Conservation (phyloP, 2,797 vertebrate species). For the Sebastes steindachneri region DNA sequence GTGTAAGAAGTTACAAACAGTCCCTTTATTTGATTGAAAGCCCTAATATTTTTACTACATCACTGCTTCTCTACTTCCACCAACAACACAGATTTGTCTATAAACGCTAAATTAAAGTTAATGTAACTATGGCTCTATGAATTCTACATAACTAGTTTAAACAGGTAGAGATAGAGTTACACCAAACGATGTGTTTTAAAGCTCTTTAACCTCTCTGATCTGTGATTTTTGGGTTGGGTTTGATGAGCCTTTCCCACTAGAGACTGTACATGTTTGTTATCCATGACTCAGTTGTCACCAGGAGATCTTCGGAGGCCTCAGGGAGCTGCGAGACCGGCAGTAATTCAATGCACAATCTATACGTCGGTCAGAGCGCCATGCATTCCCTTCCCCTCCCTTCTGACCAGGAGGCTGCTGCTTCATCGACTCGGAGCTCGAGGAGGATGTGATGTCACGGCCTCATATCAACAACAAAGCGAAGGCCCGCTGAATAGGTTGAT, state of each 20-base stretch:
- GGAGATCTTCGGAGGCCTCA: conserved; percentile 33
- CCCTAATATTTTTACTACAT: no score
- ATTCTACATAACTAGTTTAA: no score
- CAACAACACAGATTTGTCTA: neutral
- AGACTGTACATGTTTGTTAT: conserved; percentile 30
- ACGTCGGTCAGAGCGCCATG: conserved; percentile 43
- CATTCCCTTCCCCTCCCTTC: conserved; percentile 31
- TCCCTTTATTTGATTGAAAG: no score
- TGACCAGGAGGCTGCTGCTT: conserved; percentile 19
- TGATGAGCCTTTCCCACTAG: conserved; percentile 24
- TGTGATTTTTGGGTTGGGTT: neutral
- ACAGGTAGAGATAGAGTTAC: neutral
- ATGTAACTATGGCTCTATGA: neutral
- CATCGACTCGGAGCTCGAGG: conserved; percentile 18
- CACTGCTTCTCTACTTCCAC: neutral
- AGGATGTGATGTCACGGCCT: conserved; percentile 68
- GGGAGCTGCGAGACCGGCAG: conserved; percentile 53
- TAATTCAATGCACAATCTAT: conserved; percentile 69
- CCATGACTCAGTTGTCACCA: conserved; percentile 47
- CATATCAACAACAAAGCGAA: conserved; percentile 56
- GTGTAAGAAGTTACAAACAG: no score
- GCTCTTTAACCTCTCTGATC: neutral
- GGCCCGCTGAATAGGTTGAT: conserved; percentile 64
- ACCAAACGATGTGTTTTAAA: neutral
- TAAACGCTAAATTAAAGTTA: neutral